Conservation (phyloP, 2,797 vertebrate species). For the Crypturellus tataupa region DNA sequence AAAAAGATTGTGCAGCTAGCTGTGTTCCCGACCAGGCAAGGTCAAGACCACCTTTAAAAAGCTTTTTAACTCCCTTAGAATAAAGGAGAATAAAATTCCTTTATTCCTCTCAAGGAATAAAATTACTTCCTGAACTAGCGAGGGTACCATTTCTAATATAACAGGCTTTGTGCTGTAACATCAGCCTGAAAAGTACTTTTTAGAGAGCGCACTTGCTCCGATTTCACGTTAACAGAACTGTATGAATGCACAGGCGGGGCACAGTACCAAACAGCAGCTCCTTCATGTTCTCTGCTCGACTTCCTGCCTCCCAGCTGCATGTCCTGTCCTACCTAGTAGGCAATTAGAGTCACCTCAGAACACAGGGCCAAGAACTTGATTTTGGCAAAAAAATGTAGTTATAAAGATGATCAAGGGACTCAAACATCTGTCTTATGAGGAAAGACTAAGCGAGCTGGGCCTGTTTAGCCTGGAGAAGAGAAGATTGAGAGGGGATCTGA, state of each 20-base stretch:
- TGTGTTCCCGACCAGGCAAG: background rate
- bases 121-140: background rate
- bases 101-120: background rate
- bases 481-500: too few relatives aligned
- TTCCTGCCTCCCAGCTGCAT: background rate
- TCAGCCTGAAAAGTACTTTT: background rate
- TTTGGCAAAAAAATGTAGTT: slow-evolving; percentile 36
- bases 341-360: background rate
- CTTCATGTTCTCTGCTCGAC: background rate
- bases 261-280: background rate
- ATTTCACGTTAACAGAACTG: background rate
- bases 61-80: background rate
- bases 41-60: rapidly evolving
- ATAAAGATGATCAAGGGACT: background rate
- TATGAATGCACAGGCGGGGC: background rate
- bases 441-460: too few relatives aligned
- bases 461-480: too few relatives aligned
- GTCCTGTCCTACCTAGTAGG: background rate
- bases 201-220: background rate
- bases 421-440: too few relatives aligned
- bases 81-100: too few relatives aligned
- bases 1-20: background rate
- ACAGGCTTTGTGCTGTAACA: background rate
- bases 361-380: slow-evolving; percentile 7
- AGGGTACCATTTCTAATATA: background rate